Base-by-base conservation (phyloP, 2,888 invertebrate genomes). In the Aethes cnicana region DNA sequence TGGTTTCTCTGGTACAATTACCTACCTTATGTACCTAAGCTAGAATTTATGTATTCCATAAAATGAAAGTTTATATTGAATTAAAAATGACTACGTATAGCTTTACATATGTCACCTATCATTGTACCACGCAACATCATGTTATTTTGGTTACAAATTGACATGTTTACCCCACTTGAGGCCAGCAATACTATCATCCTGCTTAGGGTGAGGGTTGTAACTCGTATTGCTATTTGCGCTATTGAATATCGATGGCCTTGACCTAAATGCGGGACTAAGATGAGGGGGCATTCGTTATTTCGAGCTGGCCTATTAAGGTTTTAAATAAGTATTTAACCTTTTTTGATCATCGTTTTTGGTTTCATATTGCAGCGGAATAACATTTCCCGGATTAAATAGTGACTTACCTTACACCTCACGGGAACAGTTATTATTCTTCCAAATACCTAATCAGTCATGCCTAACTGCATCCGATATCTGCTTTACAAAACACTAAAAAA, bases 191-290 rank as follows among this genome's bases (percentile, higher is more conserved):
- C 43, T 58, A 47, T 55, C 59, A 58, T 58, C 48, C 25, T 20
- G 55, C 54, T 63, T 66, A 59, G 75, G 77, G 77, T 64, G 78
- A 78, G 78, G 75, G 76, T 69, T 50, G 57, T 55, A 36, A 43
- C 52, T 52, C 64, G 64, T 66, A 60, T 60, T 58, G 60, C 58
- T 58, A 56, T 63, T 58, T 66, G 59, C 69, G 61, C 59, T 75
- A 76, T 74, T 74, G 72, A 74, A 73, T 76, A 78, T 73, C 66
- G 69, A 66, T 62, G 75, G 62, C 81, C 81, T 81, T 81, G 81
- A 81, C 82, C 80, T 63, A 60, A 50, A 73, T 72, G 64, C 57
- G 53, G 36, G 35, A 54, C 43, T 36, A 62, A 58, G 61, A 59
- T 63, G 62, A 64, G 73, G 77, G 75, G 72, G 33, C 32, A 52